phyloP scores from a whole-genome alignment of 2,797 vertebrate species.

The Argya squamiceps region DNA sequence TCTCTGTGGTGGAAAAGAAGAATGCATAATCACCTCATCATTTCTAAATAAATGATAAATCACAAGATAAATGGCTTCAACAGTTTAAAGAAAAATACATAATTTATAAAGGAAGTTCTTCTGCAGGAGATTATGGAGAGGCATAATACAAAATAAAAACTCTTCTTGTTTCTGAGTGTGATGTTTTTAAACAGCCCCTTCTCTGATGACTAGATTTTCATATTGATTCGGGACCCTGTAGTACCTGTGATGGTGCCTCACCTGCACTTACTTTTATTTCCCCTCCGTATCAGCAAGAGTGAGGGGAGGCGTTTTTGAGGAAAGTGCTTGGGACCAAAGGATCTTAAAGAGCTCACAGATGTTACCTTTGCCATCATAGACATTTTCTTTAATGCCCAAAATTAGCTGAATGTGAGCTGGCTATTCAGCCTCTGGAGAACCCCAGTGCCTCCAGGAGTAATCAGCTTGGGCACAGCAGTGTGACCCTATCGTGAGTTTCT shows the following conservation, averaged over 20 bases:
- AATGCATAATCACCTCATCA: neutral
- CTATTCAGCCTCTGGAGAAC: neutral
- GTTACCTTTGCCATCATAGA: neutral
- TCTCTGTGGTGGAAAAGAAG: neutral
- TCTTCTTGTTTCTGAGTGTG: neutral
- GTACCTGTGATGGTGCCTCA: neutral
- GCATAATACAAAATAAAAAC: neutral
- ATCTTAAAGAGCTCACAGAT: neutral
- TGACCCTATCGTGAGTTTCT: neutral
- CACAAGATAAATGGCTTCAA: neutral
- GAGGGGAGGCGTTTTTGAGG: neutral
- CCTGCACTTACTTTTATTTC: neutral
- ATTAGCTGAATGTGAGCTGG: neutral
- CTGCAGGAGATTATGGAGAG: neutral
- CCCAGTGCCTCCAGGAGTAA: neutral
- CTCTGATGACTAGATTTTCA: neutral
- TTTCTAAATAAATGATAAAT: slow-evolving; percentile 2
- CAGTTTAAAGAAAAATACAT: neutral
- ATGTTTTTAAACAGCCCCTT: neutral
- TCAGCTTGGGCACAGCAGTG: neutral
- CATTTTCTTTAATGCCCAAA: neutral
- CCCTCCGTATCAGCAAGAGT: neutral
- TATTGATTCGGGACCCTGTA: neutral
- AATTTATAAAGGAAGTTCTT: neutral
- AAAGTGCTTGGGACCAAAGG: neutral